phyloP scores from a whole-genome alignment of 2,888 invertebrate genomes.

The Leucoma salicis region DNA sequence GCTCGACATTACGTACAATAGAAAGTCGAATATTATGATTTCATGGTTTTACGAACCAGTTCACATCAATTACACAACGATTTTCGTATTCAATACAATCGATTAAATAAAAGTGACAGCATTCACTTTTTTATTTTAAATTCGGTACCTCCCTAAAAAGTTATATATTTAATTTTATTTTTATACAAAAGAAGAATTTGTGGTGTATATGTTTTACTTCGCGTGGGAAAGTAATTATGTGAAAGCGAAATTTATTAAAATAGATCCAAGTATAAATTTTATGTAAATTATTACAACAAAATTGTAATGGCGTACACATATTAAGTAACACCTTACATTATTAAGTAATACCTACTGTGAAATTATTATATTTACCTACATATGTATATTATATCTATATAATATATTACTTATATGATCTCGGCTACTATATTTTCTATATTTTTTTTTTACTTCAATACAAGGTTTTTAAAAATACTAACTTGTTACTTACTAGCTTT shows the following conservation, averaged over 20 bases:
- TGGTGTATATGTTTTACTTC: conserved; percentile 9
- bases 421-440: too few relatives aligned
- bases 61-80: conserved; percentile 38
- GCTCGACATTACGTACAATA: conserved; percentile 38
- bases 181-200: not conserved
- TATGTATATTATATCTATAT: too few relatives aligned
- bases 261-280: not conserved
- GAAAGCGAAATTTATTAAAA: conserved; percentile 9
- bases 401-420: too few relatives aligned
- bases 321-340: not conserved
- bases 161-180: not conserved
- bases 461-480: too few relatives aligned
- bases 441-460: too few relatives aligned
- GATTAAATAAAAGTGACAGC: conserved; percentile 27
- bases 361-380: too few relatives aligned
- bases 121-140: conserved; percentile 21
- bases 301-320: too few relatives aligned
- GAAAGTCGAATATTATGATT: conserved; percentile 59
- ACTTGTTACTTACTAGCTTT: too few relatives aligned
- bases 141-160: not conserved
- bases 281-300: not conserved
- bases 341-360: not conserved
- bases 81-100: conserved; percentile 22
- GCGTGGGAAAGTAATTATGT: conserved; percentile 11
- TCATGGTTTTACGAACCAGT: conserved; percentile 39